Base-by-base conservation (phyloP, 1,140 invertebrate genomes). In the Drosophila suzukii region DNA sequence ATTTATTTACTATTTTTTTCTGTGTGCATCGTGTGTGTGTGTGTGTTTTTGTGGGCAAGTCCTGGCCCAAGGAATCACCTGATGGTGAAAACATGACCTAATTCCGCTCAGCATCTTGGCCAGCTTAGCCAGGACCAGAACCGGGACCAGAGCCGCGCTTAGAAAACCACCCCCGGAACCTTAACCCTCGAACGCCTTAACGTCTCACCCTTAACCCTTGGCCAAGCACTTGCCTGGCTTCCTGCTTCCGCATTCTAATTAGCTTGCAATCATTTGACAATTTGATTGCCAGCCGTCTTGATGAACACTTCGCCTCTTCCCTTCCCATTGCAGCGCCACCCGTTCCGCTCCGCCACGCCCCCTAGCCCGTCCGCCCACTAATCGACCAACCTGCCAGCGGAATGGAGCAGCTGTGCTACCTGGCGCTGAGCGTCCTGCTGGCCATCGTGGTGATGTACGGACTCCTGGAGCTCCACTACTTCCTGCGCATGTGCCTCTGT, bases 401-500 rank as follows among this genome's bases (percentile, higher is more conserved):
- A 41, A 91, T 91, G 88, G 89, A 86, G 57, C 62, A 68, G 62
- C 61, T 84, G 62, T 78, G 85, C 75, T 90, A 85, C 65, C 59
- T 86, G 60, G 67, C 60, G 10, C 77, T 91, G 50, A 57, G 81
- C 73, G 77, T 85, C 73, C 78, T 91, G 36, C 56, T 84, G 67
- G 63, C 49, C 34, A 68, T 91, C 11, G 53, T 95, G 7, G 89
- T 95, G 43, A 83, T 95, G 3, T 95, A 96, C 82, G 91, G 93
- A 17, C 91, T 94, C 46, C 84, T 96, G 41, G 95, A 96, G 81
- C 84, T 96, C 12, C 94, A 96, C 78, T 96, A 96, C 85, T 96
- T 96, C 89, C 78, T 95, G 70, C 93, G 95, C 75, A 95, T 95
- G 92, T 93, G 94, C 70, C 79, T 95, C 44, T 94, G 94, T 50